Evolutionary conservation across 1,140 invertebrate species (phyloP), one percentile per base, ranked within the genome.

Genomic region (Microplitis mediator): DNA sequence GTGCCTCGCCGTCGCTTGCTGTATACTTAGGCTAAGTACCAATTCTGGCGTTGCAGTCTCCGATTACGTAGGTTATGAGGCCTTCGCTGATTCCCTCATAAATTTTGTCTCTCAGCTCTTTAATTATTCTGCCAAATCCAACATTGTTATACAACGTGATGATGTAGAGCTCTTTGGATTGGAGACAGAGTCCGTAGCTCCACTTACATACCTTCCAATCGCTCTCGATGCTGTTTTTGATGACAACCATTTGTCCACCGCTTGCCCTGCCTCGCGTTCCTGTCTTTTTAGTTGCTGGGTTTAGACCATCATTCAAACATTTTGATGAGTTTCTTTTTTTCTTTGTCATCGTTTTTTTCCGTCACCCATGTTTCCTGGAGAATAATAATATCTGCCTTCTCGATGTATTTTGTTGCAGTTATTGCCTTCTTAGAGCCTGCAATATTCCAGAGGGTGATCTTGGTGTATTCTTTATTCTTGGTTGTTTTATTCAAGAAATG

Each of bases 361-460:
- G 74, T 71, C 34, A 77, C 2, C 74, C 73, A 77, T 32, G 74
- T 77, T 50, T 76, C 78, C 13, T 67, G 64, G 9, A 77, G 5
- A 6, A 77, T 54, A 0, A 75, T 32, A 9, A 74, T 56, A 51
- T 77, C 66, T 4, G 3, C 51, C n/a, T 67, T 54, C 13, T 75
- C 61, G 23, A 78, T 34, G 36, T 58, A 73, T 4, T 73, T 45
- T 74, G 70, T 74, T 36, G 71, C 62, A 0, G 73, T 69, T 9
- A 5, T 51, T 35, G 73, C 62, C 13, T 78, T 76, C 13, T 66
- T 16, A 34, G n/a, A n/a, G 23, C 54, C 63, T 14, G 58, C 71
- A 4, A 61, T 51, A 61, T 73, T 73, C 71, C 71, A 73, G 9
- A 51, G 23, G 4, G 13, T 39, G 0, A 64, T 8, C 16, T 63